Evolutionary conservation across 2,888 invertebrate species (phyloP).

Genomic region (Papilio elwesi): DNA sequence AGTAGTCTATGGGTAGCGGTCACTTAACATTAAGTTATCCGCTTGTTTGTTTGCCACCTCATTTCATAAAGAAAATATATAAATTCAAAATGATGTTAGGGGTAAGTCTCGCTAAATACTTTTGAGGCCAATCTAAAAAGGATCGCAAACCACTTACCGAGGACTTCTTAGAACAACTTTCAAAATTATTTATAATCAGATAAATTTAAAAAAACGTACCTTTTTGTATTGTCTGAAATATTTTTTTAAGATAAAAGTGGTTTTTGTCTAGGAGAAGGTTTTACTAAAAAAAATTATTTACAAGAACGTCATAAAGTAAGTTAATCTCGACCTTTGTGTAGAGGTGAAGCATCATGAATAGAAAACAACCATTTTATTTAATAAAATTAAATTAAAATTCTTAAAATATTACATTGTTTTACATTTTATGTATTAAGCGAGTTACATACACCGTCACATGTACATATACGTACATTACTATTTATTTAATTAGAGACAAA

Average conservation of each 20-base stretch:
- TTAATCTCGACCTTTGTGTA: conserved; percentile 11
- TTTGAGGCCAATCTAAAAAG: neutral
- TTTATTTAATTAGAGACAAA: neutral
- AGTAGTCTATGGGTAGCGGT: too few relatives aligned
- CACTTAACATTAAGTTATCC: too few relatives aligned
- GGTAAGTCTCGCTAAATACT: neutral
- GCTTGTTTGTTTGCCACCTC: too few relatives aligned
- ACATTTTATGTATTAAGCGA: too few relatives aligned
- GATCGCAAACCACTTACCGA: neutral
- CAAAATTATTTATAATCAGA: neutral
- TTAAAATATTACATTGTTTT: neutral
- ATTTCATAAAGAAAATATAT: too few relatives aligned
- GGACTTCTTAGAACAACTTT: neutral
- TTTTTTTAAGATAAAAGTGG: neutral
- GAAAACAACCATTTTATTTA: neutral
- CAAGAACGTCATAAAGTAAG: conserved; percentile 14
- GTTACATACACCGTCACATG: too few relatives aligned
- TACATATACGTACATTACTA: neutral
- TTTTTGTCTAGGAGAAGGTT: neutral
- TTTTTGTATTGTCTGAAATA: neutral
- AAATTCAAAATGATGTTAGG: too few relatives aligned
- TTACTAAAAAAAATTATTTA: neutral
- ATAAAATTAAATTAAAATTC: neutral
- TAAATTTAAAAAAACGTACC: neutral
- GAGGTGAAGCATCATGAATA: neutral